Evolutionary conservation across 2,113 vertebrate genomes (phyloP).

Genomic region (Aphyosemion australe): DNA sequence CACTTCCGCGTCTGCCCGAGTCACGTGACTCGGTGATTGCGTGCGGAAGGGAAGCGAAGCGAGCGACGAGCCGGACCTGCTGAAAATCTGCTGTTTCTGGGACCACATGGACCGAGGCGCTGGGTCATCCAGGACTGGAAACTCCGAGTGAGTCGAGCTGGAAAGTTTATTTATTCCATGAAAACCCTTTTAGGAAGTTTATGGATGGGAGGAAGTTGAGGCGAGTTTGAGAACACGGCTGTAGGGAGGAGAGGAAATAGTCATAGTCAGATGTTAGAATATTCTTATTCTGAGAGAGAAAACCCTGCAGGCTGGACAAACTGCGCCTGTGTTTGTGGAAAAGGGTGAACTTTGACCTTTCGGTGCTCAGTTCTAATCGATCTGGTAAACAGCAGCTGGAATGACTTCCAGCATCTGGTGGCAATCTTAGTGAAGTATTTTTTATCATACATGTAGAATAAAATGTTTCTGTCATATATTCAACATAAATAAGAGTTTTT

Average conservation of each 20-base stretch:
- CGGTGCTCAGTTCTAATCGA: too few species aligned
- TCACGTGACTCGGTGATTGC: conserved; percentile 42
- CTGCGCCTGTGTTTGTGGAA: background rate
- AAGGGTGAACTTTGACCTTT: background rate
- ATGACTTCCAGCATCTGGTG: too few species aligned
- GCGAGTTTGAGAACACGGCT: background rate
- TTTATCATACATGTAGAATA: too few species aligned
- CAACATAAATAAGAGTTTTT: too few species aligned
- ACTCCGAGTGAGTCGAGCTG: conserved; percentile 35
- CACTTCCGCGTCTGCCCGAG: conserved; percentile 3
- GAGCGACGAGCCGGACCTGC: background rate
- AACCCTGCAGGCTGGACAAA: too few species aligned
- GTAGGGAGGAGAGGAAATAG: background rate
- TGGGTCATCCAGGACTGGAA: background rate
- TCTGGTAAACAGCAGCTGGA: background rate
- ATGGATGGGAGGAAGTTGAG: conserved; percentile 27
- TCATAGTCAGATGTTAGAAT: background rate
- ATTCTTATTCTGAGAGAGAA: background rate
- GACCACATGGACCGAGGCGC: background rate
- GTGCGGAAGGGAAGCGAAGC: conserved; percentile 28
- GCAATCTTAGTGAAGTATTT: too few species aligned
- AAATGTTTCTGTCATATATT: too few species aligned
- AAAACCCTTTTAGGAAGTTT: too few species aligned
- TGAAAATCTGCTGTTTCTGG: background rate
- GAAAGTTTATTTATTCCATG: background rate